Conservation (phyloP, 2,888 invertebrate species). For the Allygus modestus region DNA sequence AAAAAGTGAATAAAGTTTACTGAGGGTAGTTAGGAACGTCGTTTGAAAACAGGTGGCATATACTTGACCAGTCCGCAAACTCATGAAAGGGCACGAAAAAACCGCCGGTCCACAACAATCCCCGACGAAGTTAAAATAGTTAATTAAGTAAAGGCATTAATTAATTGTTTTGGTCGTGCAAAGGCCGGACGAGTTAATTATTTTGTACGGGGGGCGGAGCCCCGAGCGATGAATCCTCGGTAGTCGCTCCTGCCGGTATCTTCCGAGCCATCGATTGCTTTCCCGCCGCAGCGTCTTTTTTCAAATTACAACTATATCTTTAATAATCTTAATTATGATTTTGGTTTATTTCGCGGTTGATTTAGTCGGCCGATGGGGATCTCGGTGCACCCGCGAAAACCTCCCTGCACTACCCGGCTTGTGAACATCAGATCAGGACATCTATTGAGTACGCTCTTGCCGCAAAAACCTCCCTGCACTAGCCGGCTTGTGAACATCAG, state of each 20-base stretch:
- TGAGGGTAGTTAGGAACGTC: no score
- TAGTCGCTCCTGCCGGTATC: slow-evolving; percentile 3
- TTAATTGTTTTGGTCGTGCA: slow-evolving; percentile 45
- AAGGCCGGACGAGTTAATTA: slow-evolving; percentile 53
- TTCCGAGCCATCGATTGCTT: slow-evolving; percentile 35
- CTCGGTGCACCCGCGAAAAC: neutral
- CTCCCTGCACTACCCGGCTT: neutral
- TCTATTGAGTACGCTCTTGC: no score
- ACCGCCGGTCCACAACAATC: neutral
- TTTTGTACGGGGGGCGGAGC: slow-evolving; percentile 60
- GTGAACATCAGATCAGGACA: no score
- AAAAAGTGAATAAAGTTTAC: no score
- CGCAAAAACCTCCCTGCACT: no score
- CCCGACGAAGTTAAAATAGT: slow-evolving; percentile 46
- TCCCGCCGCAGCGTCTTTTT: slow-evolving; percentile 1
- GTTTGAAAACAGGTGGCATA: neutral
- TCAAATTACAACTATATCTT: slow-evolving; percentile 54
- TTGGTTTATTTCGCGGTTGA: slow-evolving; percentile 55
- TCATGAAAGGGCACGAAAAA: neutral
- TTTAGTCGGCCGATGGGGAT: slow-evolving; percentile 30
- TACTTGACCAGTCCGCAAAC: neutral
- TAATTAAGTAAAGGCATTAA: slow-evolving; percentile 57
- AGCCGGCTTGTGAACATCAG: no score
- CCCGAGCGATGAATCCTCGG: slow-evolving; percentile 43
- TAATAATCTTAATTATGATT: slow-evolving; percentile 58